phyloP scores from a whole-genome alignment of 2,113 vertebrate genomes.

The Microtus pennsylvanicus region DNA sequence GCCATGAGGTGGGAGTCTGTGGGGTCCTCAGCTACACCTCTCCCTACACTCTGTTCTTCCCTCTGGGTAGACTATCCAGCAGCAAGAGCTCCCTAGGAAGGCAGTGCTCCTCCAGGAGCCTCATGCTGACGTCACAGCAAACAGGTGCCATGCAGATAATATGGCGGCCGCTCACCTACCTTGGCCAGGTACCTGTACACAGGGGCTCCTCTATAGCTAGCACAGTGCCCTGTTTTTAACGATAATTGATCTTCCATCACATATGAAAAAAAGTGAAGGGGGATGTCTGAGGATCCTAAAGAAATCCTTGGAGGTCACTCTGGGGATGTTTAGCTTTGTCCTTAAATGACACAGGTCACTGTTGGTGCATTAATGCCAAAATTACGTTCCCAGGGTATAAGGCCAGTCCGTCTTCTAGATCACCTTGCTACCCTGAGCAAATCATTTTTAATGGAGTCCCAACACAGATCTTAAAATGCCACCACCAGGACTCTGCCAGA shows the following conservation, averaged over 20 bases:
- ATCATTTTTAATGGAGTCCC: not conserved
- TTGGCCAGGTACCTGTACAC: not conserved
- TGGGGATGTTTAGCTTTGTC: not conserved
- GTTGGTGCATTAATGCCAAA: not conserved
- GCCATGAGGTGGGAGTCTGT: not conserved
- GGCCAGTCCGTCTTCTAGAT: not conserved
- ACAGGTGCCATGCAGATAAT: too few relatives aligned
- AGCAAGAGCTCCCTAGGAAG: not conserved
- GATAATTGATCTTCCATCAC: not conserved
- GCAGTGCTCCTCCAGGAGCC: not conserved
- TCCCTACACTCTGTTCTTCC: not conserved
- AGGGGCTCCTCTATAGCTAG: not conserved
- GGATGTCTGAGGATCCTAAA: not conserved
- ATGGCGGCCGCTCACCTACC: not conserved
- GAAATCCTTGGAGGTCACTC: not conserved
- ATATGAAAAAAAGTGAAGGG: not conserved
- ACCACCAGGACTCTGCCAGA: too few relatives aligned
- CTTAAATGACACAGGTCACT: not conserved
- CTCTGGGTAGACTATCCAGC: not conserved
- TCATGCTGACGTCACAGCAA: fast-evolving
- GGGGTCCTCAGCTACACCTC: too few relatives aligned
- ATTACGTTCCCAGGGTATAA: not conserved
- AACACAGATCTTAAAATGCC: not conserved
- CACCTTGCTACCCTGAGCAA: not conserved
- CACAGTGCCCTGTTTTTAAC: not conserved